Evolutionary conservation across 37 sponge, comb jelly and placozoan genomes (phyloP).

Genomic region (Petrosia ficiformis): DNA sequence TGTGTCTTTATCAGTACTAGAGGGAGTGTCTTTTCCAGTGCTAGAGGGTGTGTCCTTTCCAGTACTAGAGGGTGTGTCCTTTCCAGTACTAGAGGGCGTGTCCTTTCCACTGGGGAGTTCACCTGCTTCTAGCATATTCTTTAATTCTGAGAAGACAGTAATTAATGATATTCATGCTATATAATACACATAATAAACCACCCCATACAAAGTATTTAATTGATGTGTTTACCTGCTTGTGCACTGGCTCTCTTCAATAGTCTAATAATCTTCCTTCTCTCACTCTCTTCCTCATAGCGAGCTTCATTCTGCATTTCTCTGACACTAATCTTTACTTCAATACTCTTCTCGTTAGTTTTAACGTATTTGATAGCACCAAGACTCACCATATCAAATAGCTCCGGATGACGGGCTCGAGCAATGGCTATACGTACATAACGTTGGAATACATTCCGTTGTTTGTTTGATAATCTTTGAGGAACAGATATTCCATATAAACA

Average conservation of each 20-base stretch:
- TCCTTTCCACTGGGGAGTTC: too few relatives aligned
- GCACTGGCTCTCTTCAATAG: neutral
- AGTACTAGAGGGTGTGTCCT: too few relatives aligned
- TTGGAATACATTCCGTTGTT: neutral
- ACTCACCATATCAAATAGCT: neutral
- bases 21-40: too few relatives aligned
- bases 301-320: neutral
- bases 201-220: too few relatives aligned
- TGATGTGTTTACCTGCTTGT: too few relatives aligned
- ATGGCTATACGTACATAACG: neutral
- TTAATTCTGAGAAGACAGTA: too few relatives aligned
- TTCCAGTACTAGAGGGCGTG: too few relatives aligned
- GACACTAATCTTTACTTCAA: neutral
- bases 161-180: too few relatives aligned
- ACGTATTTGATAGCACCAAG: neutral
- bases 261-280: neutral
- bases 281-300: neutral
- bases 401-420: neutral
- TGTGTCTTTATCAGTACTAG: too few relatives aligned
- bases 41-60: too few relatives aligned
- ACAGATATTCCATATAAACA: neutral
- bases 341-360: neutral
- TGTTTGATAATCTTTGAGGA: neutral
- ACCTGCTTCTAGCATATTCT: too few relatives aligned
- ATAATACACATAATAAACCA: too few relatives aligned